A percentile compares a stretch with the other conserved stretches of the same genome.
phyloP scores from a whole-genome alignment of 1,140 invertebrate genomes.

The Meloidogyne exigua region DNA sequence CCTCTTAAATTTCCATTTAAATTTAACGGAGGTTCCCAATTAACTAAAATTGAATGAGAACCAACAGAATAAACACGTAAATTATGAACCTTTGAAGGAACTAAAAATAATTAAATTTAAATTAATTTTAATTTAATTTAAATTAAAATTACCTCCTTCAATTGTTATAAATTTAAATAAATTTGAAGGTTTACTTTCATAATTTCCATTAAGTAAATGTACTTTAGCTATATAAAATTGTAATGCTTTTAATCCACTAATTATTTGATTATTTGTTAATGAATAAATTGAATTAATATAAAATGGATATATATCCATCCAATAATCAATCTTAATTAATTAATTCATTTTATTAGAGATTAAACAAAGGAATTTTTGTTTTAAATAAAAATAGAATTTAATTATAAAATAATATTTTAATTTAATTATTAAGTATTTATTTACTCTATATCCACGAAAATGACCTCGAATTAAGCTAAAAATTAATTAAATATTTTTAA shows the following conservation, averaged over 20 bases:
- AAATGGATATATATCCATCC: constrained; percentile 43
- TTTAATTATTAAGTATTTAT: not conserved
- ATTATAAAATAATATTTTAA: too few species aligned
- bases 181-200: constrained; percentile 45
- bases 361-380: too few species aligned
- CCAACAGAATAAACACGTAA: constrained; percentile 58
- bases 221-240: constrained; percentile 40
- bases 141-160: constrained; percentile 53
- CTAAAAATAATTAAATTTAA: constrained; percentile 30
- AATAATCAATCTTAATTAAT: constrained; percentile 49
- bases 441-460: constrained; percentile 1
- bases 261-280: constrained; percentile 2
- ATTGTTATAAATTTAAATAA: constrained; percentile 55
- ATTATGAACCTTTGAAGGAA: constrained; percentile 57
- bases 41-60: constrained; percentile 51
- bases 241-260: constrained; percentile 6
- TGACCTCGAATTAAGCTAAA: constrained; percentile 1
- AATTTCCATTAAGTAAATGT: constrained; percentile 46
- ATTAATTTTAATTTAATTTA: not conserved
- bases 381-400: too few species aligned
- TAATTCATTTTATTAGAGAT: not conserved
- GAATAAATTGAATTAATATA: not conserved
- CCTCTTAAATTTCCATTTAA: constrained; percentile 60
- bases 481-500: constrained; percentile 53
- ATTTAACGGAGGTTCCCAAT: constrained; percentile 54